Evolutionary conservation across 1,140 invertebrate species (phyloP).

Genomic region (Laupala kohalensis): DNA sequence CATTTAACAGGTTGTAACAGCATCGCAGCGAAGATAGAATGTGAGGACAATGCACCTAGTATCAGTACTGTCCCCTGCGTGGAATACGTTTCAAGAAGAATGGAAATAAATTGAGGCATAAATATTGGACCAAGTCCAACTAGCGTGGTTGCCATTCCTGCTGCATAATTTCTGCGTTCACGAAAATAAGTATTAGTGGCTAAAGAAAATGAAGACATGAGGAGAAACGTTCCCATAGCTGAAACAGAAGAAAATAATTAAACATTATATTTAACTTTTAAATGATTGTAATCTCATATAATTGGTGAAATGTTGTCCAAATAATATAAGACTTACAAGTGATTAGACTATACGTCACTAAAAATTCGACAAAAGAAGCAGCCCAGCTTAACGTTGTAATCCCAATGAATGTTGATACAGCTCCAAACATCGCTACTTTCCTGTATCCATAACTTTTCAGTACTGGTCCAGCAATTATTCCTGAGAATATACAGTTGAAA

Average conservation of each 20-base stretch:
- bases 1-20: constrained; percentile 47
- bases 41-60: constrained; percentile 43
- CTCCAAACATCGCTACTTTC: constrained; percentile 37
- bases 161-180: constrained; percentile 46
- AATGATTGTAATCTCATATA: not conserved
- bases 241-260: constrained; percentile 23
- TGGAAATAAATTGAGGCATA: constrained; percentile 51
- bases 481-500: constrained; percentile 23
- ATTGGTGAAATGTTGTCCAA: not conserved
- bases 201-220: constrained; percentile 52
- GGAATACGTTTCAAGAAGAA: constrained; percentile 40
- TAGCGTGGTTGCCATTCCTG: constrained; percentile 52
- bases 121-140: constrained; percentile 59
- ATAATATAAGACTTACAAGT: constrained; percentile 36
- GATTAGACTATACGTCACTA: constrained; percentile 48
- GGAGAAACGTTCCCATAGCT: constrained; percentile 49
- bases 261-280: not conserved
- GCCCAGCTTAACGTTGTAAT: constrained; percentile 37
- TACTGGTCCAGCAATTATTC: constrained; percentile 41
- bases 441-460: constrained; percentile 39
- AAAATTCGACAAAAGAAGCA: constrained; percentile 34
- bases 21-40: constrained; percentile 45
- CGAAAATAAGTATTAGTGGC: constrained; percentile 59
- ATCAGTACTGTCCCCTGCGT: constrained; percentile 43
- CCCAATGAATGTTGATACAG: constrained; percentile 36